Base-by-base conservation (phyloP, 2,797 vertebrate genomes). In the Cuniculus paca region DNA sequence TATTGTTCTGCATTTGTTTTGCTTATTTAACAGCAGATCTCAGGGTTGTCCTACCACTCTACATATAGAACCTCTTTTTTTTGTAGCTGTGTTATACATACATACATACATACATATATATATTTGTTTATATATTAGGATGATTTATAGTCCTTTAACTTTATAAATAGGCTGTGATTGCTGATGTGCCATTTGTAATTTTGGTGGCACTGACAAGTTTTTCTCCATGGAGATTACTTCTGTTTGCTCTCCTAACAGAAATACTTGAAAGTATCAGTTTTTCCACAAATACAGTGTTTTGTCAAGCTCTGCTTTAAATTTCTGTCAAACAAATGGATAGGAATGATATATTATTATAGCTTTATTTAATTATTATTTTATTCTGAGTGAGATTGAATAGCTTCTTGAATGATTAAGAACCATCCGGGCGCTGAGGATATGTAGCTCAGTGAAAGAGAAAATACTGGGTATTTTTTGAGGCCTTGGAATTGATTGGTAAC, bases 121-220 rank as follows among this genome's bases (percentile, higher is more conserved):
- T n/a, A n/a, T n/a, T n/a, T n/a, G n/a, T n/a, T n/a, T n/a, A n/a
- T n/a, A n/a, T n/a, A n/a, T n/a, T n/a, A n/a, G 56, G 16, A 45
- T 89, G 74, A 36, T 81, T 77, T 93, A 26, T 36, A 91, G 5
- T 54, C 36, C n/a, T 84, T 88, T 52, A 63, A 70, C 83, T 93
- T 80, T 48, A 13, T 78, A n/a, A 80, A 74, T 5, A 56, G 26
- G 42, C 39, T 70, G 42, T n/a, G 50, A 39, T 20, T 80, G 58
- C 80, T 70, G 16, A 17, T 5, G 22, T 28, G 58, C 22, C 17
- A 31, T 61, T 45, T 80, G 22, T 74, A 74, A 83, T 34, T 84
- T 88, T 16, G 13, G 52, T 85, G 84, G 89, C 88, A 77, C 48
- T 58, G 74, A 54, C 58, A 81, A 45, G 31, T 88, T 88, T 31